These are phyloP conservation scores for Epistrophe eligans DNA, from an alignment of 2,888 invertebrate genomes.

Conservation along the genomic window DNA sequence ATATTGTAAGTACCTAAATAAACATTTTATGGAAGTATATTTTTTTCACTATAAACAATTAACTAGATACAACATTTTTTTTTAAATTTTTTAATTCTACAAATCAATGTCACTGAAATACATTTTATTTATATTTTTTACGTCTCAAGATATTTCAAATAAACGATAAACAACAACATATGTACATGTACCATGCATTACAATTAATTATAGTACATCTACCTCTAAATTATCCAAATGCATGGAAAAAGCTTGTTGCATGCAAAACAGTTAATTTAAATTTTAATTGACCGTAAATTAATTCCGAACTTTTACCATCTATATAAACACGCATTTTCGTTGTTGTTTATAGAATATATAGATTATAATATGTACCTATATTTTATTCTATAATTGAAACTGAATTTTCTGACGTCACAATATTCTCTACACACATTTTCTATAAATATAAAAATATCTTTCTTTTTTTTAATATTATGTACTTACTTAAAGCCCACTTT, in stretches of 20 bases:
- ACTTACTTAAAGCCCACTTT: constrained; percentile 81
- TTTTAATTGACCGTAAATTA: not conserved
- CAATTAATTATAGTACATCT: not conserved
- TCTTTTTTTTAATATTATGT: too few species aligned
- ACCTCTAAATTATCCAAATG: not conserved
- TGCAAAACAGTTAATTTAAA: not conserved
- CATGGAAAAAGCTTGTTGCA: not conserved
- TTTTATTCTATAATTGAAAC: not conserved
- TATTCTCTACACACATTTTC: not conserved
- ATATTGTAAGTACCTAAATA: not conserved
- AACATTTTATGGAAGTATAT: not conserved
- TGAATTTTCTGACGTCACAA: not conserved
- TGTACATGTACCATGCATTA: not conserved
- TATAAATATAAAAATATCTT: not conserved
- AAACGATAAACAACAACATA: too few species aligned
- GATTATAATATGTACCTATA: not conserved
- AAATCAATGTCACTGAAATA: too few species aligned
- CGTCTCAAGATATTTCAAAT: too few species aligned
- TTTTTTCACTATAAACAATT: not conserved
- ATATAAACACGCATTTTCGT: not conserved
- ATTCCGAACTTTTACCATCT: not conserved
- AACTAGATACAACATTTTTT: too few species aligned
- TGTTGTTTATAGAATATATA: not conserved
- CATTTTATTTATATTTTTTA: too few species aligned
- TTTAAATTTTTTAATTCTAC: too few species aligned